These are phyloP conservation scores for Hippasteria phrygiana DNA, from an alignment of 53 echinoderm and acorn worm genomes.

Conservation along the genomic window DNA sequence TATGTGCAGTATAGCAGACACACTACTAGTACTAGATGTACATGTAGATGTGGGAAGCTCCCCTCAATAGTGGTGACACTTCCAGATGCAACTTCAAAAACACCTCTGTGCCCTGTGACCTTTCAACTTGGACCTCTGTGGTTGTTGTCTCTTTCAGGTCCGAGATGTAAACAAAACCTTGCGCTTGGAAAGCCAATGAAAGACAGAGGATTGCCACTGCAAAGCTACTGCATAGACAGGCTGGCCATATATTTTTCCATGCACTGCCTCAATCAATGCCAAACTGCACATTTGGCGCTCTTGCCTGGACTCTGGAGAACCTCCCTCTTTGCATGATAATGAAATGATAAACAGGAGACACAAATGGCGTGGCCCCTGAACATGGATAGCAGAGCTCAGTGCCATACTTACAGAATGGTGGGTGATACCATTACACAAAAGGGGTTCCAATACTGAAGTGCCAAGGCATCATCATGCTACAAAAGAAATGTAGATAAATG, in stretches of 20 bases:
- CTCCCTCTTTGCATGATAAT: conserved; percentile 65
- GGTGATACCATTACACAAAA: background rate
- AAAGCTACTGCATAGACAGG: background rate
- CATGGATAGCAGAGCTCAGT: conserved; percentile 23
- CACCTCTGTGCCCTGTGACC: conserved; percentile 21
- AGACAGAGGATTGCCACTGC: background rate
- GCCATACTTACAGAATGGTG: background rate
- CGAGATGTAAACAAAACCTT: conserved; percentile 25
- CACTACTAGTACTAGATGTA: background rate
- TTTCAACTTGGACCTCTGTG: background rate
- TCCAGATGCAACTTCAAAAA: background rate
- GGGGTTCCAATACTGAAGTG: background rate
- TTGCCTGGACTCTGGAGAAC: conserved; percentile 32
- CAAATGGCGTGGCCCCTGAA: conserved; percentile 45
- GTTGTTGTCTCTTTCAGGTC: background rate
- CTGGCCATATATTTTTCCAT: background rate
- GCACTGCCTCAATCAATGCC: background rate
- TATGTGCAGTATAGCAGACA: background rate
- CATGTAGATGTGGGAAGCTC: background rate
- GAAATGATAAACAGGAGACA: conserved; percentile 40
- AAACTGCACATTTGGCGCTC: conserved; percentile 57
- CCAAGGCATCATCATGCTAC: background rate
- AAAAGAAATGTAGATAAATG: too few relatives aligned
- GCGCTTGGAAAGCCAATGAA: background rate
- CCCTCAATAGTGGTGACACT: background rate